phyloP scores from a whole-genome alignment of 2,797 vertebrate species.

The Hoplostethus atlanticus region DNA sequence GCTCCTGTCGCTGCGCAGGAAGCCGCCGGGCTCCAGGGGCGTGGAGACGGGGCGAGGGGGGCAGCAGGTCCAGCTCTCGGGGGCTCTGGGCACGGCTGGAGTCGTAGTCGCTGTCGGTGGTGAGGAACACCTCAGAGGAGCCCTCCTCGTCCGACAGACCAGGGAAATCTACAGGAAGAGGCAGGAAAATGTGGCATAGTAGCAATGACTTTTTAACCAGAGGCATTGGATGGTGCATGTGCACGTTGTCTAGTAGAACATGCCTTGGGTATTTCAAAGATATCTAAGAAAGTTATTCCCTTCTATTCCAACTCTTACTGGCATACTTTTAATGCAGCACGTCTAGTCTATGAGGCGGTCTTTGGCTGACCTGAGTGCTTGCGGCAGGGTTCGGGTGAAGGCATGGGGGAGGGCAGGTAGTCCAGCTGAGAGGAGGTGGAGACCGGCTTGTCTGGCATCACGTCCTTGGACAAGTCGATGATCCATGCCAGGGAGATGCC shows the following conservation, averaged over 20 bases:
- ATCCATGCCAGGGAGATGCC: slow-evolving; percentile 89
- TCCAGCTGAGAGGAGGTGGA: slow-evolving; percentile 87
- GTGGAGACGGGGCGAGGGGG: slow-evolving; percentile 75
- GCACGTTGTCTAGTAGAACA: too few relatives aligned
- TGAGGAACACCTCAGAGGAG: slow-evolving; percentile 93
- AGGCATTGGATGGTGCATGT: too few relatives aligned
- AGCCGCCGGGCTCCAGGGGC: slow-evolving; percentile 61
- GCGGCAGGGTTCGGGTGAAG: slow-evolving; percentile 86
- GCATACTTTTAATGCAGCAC: too few relatives aligned
- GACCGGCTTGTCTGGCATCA: slow-evolving; percentile 79
- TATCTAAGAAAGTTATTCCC: too few relatives aligned
- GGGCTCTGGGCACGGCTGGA: slow-evolving; percentile 92
- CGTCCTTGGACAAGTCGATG: slow-evolving; percentile 83
- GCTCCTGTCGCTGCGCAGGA: slow-evolving; percentile 78
- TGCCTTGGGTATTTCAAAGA: too few relatives aligned
- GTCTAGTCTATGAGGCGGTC: background rate
- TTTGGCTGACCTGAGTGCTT: slow-evolving; percentile 86
- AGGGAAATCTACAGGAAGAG: slow-evolving; percentile 73
- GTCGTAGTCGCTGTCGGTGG: slow-evolving; percentile 92
- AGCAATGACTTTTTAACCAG: too few relatives aligned
- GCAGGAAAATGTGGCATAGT: background rate
- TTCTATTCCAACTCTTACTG: too few relatives aligned
- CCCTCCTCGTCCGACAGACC: slow-evolving; percentile 91
- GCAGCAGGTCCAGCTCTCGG: slow-evolving; percentile 90
- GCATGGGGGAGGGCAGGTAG: slow-evolving; percentile 89